These are phyloP conservation scores for Diachrysia chrysitis DNA, from an alignment of 2,888 invertebrate genomes.

Conservation along the genomic window DNA sequence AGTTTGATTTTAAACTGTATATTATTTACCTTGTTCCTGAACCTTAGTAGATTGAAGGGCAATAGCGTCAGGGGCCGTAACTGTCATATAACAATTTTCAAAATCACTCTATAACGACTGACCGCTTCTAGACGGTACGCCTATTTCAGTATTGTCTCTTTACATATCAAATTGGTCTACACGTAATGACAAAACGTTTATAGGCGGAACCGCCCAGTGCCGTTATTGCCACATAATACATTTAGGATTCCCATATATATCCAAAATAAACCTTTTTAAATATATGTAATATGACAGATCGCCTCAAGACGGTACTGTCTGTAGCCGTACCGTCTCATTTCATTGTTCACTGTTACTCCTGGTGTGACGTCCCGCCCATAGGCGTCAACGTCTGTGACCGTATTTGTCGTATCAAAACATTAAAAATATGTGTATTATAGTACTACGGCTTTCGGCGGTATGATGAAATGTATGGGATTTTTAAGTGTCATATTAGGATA, in stretches of 20 bases:
- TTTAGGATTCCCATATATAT: background rate
- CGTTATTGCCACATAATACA: background rate
- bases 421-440: slow-evolving; percentile 7
- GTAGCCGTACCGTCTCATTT: slow-evolving; percentile 6
- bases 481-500: slow-evolving; percentile 9
- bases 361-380: slow-evolving; percentile 8
- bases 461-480: slow-evolving; percentile 14
- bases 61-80: slow-evolving; percentile 10
- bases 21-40: slow-evolving; percentile 8
- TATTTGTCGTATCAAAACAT: slow-evolving; percentile 8
- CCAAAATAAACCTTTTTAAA: background rate
- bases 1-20: slow-evolving; percentile 6
- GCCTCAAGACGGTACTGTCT: slow-evolving; percentile 10
- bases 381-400: slow-evolving; percentile 12
- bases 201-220: background rate
- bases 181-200: background rate
- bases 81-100: slow-evolving; percentile 10
- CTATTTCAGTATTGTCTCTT: background rate
- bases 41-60: slow-evolving; percentile 6
- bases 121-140: slow-evolving; percentile 5
- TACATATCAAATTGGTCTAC: background rate
- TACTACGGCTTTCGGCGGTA: background rate
- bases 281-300: slow-evolving; percentile 11
- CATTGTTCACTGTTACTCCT: slow-evolving; percentile 5
- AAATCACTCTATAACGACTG: slow-evolving; percentile 1